Conservation (phyloP, 2,888 invertebrate genomes). For the Pogonocherus hispidulus region DNA sequence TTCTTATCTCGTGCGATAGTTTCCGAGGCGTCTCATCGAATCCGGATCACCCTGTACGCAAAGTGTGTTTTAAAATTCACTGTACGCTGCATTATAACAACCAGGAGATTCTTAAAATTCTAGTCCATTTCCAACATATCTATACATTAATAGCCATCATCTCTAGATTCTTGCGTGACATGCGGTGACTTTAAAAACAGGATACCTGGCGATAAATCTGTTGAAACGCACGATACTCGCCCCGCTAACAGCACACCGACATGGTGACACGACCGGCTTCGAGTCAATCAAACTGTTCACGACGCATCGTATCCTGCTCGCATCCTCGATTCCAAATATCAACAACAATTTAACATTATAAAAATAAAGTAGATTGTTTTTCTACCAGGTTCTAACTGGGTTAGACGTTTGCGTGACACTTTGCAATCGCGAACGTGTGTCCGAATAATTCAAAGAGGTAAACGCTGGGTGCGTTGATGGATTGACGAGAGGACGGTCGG, state of each 20-base stretch:
- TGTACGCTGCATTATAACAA: not conserved
- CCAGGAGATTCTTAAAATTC: not conserved
- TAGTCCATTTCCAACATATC: not conserved
- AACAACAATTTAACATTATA: conserved; percentile 33
- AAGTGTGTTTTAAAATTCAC: not conserved
- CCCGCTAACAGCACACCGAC: conserved; percentile 43
- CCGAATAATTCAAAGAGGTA: not conserved
- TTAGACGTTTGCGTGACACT: conserved; percentile 28
- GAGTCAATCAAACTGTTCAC: conserved; percentile 60
- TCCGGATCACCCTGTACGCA: too few relatives aligned
- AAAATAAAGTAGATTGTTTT: conserved; percentile 33
- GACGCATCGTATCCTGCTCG: conserved; percentile 59
- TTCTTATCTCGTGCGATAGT: too few relatives aligned
- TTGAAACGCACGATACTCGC: conserved; percentile 14
- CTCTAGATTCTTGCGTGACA: conserved; percentile 1
- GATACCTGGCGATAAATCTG: not conserved
- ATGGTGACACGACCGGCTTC: conserved; percentile 55
- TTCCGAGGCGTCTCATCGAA: too few relatives aligned
- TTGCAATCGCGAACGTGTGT: not conserved
- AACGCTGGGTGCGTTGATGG: not conserved
- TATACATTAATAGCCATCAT: conserved; percentile 13
- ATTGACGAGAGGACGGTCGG: too few relatives aligned
- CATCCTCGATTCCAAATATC: conserved; percentile 52
- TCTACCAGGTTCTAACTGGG: conserved; percentile 25
- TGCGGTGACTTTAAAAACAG: not conserved